Percentiles rank a stretch among this genome's conserved stretches.
Evolutionary conservation across 2,888 invertebrate genomes (phyloP).

Genomic region (Clistopyga incitator): DNA sequence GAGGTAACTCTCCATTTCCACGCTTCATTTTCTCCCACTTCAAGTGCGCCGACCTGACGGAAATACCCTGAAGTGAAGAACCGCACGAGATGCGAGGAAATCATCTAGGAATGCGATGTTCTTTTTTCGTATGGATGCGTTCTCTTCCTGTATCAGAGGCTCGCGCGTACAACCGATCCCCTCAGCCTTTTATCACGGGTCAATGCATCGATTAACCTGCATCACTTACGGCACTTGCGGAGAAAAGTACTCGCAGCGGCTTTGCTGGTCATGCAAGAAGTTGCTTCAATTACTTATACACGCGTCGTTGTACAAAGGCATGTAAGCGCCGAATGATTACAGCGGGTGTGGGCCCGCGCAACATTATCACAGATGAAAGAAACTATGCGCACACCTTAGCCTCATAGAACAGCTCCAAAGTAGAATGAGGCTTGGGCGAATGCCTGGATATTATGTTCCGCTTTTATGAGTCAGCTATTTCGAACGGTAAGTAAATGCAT

Average conservation of each 20-base stretch:
- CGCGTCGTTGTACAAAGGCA: slow-evolving; percentile 46
- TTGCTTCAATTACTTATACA: slow-evolving; percentile 74
- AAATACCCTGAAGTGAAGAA: slow-evolving; percentile 61
- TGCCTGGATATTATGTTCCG: slow-evolving; percentile 25
- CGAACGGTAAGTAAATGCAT: slow-evolving; percentile 48
- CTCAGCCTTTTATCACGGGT: slow-evolving; percentile 78
- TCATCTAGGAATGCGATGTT: slow-evolving; percentile 64
- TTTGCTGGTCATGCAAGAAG: slow-evolving; percentile 73
- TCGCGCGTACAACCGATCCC: slow-evolving; percentile 53
- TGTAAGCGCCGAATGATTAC: slow-evolving; percentile 42
- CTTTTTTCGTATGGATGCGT: slow-evolving; percentile 11
- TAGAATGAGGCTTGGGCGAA: slow-evolving; percentile 10
- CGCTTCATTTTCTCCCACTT: slow-evolving; percentile 19
- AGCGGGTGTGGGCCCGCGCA: slow-evolving; percentile 31
- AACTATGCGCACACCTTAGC: slow-evolving; percentile 29
- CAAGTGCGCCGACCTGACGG: slow-evolving; percentile 32
- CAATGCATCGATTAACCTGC: slow-evolving; percentile 81
- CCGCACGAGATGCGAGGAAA: slow-evolving; percentile 64
- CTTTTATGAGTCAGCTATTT: slow-evolving; percentile 62
- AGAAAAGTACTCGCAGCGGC: slow-evolving; percentile 43
- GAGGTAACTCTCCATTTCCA: not conserved
- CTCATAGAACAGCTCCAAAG: not conserved
- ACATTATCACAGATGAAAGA: slow-evolving; percentile 50
- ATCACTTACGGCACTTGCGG: slow-evolving; percentile 71
- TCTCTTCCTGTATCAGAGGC: slow-evolving; percentile 61